Evolutionary conservation across 2,113 vertebrate genomes (phyloP).

Genomic region (Sceloporus tristichus): DNA sequence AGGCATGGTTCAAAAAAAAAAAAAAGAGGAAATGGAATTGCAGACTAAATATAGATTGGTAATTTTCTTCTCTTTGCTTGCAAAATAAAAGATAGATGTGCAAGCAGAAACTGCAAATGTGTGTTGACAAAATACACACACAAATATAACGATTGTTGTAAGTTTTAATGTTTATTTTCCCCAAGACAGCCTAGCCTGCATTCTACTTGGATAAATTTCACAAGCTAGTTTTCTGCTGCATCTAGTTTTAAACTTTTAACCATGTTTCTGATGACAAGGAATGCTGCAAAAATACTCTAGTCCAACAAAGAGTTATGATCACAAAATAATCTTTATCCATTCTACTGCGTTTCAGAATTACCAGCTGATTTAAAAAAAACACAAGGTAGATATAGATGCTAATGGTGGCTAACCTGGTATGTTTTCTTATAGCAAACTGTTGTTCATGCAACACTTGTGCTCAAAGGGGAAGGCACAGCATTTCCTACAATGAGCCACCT

Average conservation of each 20-base stretch:
- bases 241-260: slow-evolving; percentile 92
- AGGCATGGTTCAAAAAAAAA: background rate
- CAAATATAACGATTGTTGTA: slow-evolving; percentile 72
- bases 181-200: slow-evolving; percentile 95
- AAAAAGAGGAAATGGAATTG: background rate
- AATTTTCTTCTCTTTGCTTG: background rate
- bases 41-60: background rate
- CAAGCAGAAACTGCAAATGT: accelerated
- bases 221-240: slow-evolving; percentile 89
- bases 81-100: background rate
- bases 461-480: slow-evolving; percentile 89
- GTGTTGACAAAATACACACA: slow-evolving; percentile 40
- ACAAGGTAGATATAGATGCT: slow-evolving; percentile 90
- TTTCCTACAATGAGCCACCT: slow-evolving; percentile 90
- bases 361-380: slow-evolving; percentile 87
- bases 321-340: slow-evolving; percentile 96
- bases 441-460: slow-evolving; percentile 93
- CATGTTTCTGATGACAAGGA: slow-evolving; percentile 98
- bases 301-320: slow-evolving; percentile 98
- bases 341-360: slow-evolving; percentile 96
- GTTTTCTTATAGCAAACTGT: slow-evolving; percentile 90
- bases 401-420: slow-evolving; percentile 86
- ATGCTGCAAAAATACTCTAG: slow-evolving; percentile 98
- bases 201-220: slow-evolving; percentile 91
- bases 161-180: slow-evolving; percentile 99